phyloP scores from a whole-genome alignment of 2,113 vertebrate genomes.

The Sander vitreus region DNA sequence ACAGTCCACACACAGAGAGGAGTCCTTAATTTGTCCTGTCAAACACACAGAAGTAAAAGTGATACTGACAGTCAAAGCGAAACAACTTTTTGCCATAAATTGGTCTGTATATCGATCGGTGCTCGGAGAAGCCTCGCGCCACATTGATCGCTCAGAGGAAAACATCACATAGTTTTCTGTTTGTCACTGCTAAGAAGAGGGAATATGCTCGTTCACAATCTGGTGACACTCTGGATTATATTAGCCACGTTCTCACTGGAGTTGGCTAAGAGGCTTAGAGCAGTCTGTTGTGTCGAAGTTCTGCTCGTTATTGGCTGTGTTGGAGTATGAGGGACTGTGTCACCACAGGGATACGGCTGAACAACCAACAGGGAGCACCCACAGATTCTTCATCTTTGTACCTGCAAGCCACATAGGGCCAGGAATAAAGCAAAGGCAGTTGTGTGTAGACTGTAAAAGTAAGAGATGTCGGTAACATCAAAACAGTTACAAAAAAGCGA shows the following conservation, averaged over 20 bases:
- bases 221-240: slow-evolving; percentile 4
- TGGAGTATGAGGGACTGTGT: background rate
- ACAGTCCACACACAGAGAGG: background rate
- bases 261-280: slow-evolving; percentile 1
- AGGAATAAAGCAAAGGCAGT: slow-evolving; percentile 30
- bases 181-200: background rate
- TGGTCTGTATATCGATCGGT: slow-evolving; percentile 23
- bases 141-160: slow-evolving; percentile 11
- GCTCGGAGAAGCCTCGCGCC: background rate
- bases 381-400: slow-evolving; percentile 18
- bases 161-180: slow-evolving; percentile 3
- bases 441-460: background rate
- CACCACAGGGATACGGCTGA: background rate
- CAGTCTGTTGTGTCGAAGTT: background rate
- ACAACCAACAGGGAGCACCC: slow-evolving; percentile 21
- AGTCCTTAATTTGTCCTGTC: slow-evolving; percentile 12
- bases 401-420: slow-evolving; percentile 1
- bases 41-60: slow-evolving; percentile 29
- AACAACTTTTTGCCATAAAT: slow-evolving; percentile 35
- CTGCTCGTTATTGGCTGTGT: slow-evolving; percentile 20
- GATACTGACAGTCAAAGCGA: slow-evolving; percentile 16
- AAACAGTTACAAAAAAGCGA: no score
- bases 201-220: background rate
- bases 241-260: background rate
- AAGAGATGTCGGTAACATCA: no score